These are phyloP conservation scores for Stylophora pistillata DNA, from an alignment of 64 coral and sea anemone genomes.

Conservation along the genomic window DNA sequence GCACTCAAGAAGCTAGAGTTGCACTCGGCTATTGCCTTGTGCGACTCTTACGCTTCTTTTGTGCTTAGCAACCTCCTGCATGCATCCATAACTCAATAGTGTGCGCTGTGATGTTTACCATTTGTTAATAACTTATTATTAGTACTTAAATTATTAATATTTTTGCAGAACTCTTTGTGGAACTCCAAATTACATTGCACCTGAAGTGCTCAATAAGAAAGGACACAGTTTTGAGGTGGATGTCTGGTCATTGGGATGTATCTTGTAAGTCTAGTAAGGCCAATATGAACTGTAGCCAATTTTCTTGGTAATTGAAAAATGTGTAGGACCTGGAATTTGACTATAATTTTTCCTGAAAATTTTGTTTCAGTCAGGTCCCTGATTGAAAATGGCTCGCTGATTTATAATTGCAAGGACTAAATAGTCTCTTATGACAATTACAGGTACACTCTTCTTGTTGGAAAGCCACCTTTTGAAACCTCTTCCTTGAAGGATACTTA, in stretches of 20 bases:
- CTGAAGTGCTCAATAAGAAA: slow-evolving; percentile 97
- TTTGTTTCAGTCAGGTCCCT: too few relatives aligned
- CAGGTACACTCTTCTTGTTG: slow-evolving; percentile 96
- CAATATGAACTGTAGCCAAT: not conserved
- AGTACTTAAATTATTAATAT: slow-evolving; percentile 6
- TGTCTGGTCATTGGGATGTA: slow-evolving; percentile 96
- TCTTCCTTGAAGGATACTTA: slow-evolving; percentile 87
- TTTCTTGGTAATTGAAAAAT: not conserved
- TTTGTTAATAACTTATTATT: not conserved
- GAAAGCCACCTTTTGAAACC: slow-evolving; percentile 98
- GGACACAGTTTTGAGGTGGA: slow-evolving; percentile 99
- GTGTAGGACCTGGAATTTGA: too few relatives aligned
- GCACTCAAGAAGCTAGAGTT: too few relatives aligned
- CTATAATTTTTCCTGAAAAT: too few relatives aligned
- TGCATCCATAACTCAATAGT: too few relatives aligned
- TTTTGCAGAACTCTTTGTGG: slow-evolving; percentile 88
- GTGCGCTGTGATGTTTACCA: too few relatives aligned
- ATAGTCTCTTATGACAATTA: not conserved
- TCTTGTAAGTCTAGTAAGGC: slow-evolving; percentile 76
- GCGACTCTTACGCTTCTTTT: too few relatives aligned
- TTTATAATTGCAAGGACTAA: too few relatives aligned
- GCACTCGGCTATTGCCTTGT: too few relatives aligned
- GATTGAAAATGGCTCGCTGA: too few relatives aligned
- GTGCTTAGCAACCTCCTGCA: too few relatives aligned
- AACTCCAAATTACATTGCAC: slow-evolving; percentile 99